phyloP scores from a whole-genome alignment of 2,113 vertebrate species.

The Paradoxurus hermaphroditus region DNA sequence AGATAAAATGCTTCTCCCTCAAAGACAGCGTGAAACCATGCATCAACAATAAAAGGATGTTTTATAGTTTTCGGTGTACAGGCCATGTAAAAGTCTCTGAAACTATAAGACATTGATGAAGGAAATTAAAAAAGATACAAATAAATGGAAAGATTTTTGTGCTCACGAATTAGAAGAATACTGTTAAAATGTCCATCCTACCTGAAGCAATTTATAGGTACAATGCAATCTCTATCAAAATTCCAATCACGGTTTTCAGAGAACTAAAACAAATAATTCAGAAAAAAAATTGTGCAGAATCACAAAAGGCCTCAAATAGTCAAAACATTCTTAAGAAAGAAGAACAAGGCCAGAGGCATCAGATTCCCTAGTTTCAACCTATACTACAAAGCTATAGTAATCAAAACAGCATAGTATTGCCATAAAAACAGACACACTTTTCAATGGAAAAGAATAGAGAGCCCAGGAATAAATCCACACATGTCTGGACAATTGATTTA shows the following conservation, averaged over 20 bases:
- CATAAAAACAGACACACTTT: background rate
- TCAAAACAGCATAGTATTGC: background rate
- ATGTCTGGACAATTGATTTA: background rate
- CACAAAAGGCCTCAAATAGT: background rate
- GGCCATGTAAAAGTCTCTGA: background rate
- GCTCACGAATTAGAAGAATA: background rate
- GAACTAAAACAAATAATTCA: background rate
- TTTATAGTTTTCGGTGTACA: background rate
- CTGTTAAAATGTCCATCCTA: background rate
- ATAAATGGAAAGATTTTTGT: background rate
- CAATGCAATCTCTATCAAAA: background rate
- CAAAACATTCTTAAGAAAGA: background rate
- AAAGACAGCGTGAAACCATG: slow-evolving; percentile 9
- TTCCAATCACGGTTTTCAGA: background rate
- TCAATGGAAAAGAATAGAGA: background rate
- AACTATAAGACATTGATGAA: background rate
- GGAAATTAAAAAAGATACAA: background rate
- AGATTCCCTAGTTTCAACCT: background rate
- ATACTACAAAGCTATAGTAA: background rate
- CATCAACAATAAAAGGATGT: background rate
- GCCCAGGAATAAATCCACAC: background rate
- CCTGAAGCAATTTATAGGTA: background rate
- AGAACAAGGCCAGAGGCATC: background rate
- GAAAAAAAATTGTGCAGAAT: background rate
- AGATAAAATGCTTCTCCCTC: slow-evolving; percentile 37